Evolutionary conservation across 2,113 vertebrate genomes (phyloP).

Genomic region (Entomyzon cyanotis): DNA sequence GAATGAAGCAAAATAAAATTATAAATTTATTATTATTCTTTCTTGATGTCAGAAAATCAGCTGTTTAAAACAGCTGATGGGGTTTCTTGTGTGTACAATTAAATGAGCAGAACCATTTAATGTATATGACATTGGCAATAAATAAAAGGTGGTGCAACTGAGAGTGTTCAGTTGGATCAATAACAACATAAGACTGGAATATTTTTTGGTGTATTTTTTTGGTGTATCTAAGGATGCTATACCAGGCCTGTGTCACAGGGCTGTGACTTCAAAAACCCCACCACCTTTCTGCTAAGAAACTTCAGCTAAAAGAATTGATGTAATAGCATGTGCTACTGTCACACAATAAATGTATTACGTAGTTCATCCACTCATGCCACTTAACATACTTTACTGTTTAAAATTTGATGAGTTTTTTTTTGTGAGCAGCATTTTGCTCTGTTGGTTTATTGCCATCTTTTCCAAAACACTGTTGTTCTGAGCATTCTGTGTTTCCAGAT

Average conservation of each 20-base stretch:
- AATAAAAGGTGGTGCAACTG: background rate
- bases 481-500: background rate
- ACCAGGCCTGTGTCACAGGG: background rate
- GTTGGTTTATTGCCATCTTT: background rate
- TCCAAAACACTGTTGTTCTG: background rate
- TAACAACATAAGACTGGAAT: background rate
- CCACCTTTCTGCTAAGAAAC: background rate
- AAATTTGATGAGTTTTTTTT: background rate
- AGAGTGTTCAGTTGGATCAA: background rate
- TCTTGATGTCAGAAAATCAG: background rate
- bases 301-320: background rate
- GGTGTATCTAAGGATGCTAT: background rate
- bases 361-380: background rate
- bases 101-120: background rate
- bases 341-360: background rate
- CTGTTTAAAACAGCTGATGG: background rate
- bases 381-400: background rate
- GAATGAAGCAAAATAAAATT: background rate
- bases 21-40: background rate
- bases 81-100: background rate
- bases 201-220: background rate
- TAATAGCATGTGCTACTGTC: background rate
- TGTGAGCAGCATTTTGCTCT: background rate
- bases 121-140: background rate
- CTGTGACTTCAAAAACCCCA: background rate